Evolutionary conservation across 2,888 invertebrate genomes (phyloP), one percentile per base, ranked within the genome.

Genomic region (Tinea pellionella): DNA sequence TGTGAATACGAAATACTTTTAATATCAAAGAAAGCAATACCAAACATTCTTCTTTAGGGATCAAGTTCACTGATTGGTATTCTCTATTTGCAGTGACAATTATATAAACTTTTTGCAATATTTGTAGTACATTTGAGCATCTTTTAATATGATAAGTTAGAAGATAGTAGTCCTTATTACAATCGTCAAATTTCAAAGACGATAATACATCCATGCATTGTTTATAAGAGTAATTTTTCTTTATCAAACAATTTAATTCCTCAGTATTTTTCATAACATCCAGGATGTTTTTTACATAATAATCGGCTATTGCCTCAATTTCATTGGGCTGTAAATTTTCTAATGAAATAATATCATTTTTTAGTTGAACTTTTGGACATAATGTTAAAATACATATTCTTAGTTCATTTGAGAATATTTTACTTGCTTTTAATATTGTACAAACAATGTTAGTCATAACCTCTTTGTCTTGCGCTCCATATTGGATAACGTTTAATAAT

Each of bases 351-450:
- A 78, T 59, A 42, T 77, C 67, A 63, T 66, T 65, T 16, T 78
- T 68, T 19, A 80, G 69, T 12, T 73, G 66, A 8, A 83, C 53
- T 42, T 64, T 64, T 61, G 67, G 68, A 62, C 74, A 76, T 58
- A 80, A 63, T 47, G 70, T 69, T 59, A 85, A 68, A 63, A 83
- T 81, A 61, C 71, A 65, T 9, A 74, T 64, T 65, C 72, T 77
- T 18, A 83, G 64, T 37, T 78, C 71, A 60, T 71, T 77, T 60
- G 63, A 71, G 62, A 80, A 81, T 60, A 74, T 64, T 63, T 65
- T 64, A 59, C 65, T 71, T 12, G 72, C 67, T 62, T 64, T 68
- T 1, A 82, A 65, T 62, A 87, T 69, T 12, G 70, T 68, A 59
- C 64, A 63, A 63, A 77, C 75, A 60, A 84, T 78, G 64, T 72